These are phyloP conservation scores for Alectura lathami DNA, from an alignment of 2,113 vertebrate genomes.

Conservation along the genomic window DNA sequence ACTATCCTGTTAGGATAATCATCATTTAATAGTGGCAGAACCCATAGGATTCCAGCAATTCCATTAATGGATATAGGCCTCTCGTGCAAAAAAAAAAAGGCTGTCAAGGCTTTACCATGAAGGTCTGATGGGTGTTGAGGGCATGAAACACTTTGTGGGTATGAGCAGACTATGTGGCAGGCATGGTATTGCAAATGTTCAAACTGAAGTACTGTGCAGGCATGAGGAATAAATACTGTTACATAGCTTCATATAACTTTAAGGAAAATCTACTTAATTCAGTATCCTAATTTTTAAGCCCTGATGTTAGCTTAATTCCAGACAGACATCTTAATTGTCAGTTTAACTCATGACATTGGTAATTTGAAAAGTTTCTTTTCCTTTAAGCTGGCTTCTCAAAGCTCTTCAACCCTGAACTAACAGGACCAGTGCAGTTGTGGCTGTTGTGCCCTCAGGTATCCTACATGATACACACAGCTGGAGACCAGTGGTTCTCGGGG, in stretches of 20 bases:
- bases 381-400: background rate
- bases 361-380: background rate
- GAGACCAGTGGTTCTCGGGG: background rate
- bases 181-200: background rate
- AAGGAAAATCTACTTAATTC: background rate
- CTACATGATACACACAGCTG: background rate
- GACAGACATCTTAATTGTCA: background rate
- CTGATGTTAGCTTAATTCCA: background rate
- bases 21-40: background rate
- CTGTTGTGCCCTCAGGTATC: background rate
- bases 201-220: background rate
- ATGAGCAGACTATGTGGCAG: background rate
- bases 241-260: rapidly evolving
- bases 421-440: rapidly evolving
- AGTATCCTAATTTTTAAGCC: background rate
- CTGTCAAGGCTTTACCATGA: background rate
- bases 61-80: background rate
- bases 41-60: slow-evolving; percentile 17
- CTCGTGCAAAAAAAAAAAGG: background rate
- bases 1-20: slow-evolving; percentile 29
- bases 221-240: background rate
- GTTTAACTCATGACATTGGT: background rate
- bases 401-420: background rate
- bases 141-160: background rate
- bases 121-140: background rate